Evolutionary conservation across 2,113 vertebrate genomes (phyloP), one percentile per base, ranked within the genome.

Genomic region (Chaetorhynchus papuensis): DNA sequence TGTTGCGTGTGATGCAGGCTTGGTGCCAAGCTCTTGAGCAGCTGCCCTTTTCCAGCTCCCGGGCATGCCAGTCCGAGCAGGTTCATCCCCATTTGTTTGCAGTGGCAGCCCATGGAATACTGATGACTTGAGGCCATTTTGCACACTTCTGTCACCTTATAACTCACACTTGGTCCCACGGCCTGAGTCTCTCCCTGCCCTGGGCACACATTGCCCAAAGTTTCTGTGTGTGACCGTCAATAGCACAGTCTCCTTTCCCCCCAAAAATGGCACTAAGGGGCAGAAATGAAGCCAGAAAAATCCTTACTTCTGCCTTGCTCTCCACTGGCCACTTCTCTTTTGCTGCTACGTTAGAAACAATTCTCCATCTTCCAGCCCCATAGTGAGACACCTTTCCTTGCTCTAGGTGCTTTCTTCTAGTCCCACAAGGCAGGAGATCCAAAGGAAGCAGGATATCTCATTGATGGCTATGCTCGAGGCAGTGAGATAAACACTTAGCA

Each of bases 11-110:
- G 68, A 45, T 7, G 79, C 44, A 50, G 71, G 95, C 85, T 44
- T 13, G 47, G 35, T 87, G 92, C 92, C 93, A 94, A 90, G 80
- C 71, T 52, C 68, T 50, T 12, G 42, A 92, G 82, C 85, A 95
- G 84, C 90, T 96, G 89, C 82, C 74, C 59, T 87, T 85, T 80
- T 23, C 74, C 74, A 53, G 44, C 63, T 66, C 66, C 35, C 1
- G 0, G 63, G 66, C 71, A 63, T 24, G 71, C 76, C 83, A 83
- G 76, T 70, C 59, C 0, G 2, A 63, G 64, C 59, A 88, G 35
- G 77, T 90, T 83, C 64, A 70, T 84, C 66, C 65, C 42, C 39
- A 0, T 33, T 69, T 45, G 64, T 81, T 83, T 92, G 90, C 23
- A 31, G 47, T 19, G 63, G 53, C 90, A 96, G 83, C 52, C 83